A percentile compares a stretch with the other conserved stretches of the same genome.
phyloP scores from a whole-genome alignment of 2,113 vertebrate genomes.

The Deroptyus accipitrinus region DNA sequence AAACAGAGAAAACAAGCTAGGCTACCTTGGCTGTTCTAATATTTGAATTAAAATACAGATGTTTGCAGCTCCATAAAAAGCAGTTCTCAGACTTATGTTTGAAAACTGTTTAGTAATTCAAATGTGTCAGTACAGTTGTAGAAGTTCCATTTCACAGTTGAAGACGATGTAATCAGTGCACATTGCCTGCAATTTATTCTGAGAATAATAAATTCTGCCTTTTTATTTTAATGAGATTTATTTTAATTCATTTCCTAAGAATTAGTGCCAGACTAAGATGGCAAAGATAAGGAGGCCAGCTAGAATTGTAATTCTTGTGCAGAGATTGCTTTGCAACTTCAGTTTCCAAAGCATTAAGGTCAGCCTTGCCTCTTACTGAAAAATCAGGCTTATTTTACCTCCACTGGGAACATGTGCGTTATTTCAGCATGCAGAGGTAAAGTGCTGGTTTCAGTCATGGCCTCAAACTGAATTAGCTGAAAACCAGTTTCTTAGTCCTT shows the following conservation, averaged over 20 bases:
- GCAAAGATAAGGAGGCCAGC: neutral
- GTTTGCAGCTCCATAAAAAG: neutral
- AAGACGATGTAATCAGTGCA: neutral
- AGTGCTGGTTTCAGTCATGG: neutral
- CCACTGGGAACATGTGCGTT: neutral
- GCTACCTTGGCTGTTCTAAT: neutral
- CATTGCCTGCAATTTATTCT: neutral
- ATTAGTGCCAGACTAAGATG: neutral
- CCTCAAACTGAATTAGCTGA: neutral
- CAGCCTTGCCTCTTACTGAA: neutral
- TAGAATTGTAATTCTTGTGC: neutral
- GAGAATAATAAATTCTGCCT: neutral
- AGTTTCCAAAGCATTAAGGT: neutral
- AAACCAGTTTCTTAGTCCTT: neutral
- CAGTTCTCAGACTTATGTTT: neutral
- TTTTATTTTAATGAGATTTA: neutral
- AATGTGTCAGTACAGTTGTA: neutral
- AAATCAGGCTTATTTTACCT: neutral
- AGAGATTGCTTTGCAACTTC: neutral
- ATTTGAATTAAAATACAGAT: conserved; percentile 8
- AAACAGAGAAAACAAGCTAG: neutral
- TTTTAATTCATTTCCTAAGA: neutral
- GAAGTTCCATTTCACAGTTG: neutral
- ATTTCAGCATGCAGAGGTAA: neutral
- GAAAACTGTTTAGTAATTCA: neutral